Evolutionary conservation across 35 echinoderm and acorn worm species (phyloP).

Genomic region (Ophiothrix spiculata): DNA sequence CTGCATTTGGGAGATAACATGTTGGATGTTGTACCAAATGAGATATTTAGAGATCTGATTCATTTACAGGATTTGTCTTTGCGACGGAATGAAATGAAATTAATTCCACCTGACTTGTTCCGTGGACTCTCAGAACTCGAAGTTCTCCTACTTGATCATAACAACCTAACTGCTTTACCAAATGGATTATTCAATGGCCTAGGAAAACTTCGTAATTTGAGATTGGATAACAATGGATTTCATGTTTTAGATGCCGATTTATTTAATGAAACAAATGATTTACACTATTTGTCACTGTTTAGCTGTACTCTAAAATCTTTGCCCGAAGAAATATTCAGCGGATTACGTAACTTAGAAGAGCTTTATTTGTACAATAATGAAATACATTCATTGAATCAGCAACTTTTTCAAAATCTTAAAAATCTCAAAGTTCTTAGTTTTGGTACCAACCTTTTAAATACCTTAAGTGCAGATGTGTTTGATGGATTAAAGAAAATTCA

Average conservation of each 20-base stretch:
- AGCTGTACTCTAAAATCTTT: background rate
- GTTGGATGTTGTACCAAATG: background rate
- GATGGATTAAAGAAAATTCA: background rate
- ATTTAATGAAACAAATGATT: background rate
- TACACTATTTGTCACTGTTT: background rate
- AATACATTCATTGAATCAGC: background rate
- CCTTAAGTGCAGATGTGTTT: background rate
- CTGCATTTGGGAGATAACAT: background rate
- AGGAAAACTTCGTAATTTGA: background rate
- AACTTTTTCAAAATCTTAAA: too few species aligned
- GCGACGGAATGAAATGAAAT: background rate
- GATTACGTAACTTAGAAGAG: background rate
- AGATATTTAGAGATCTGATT: background rate
- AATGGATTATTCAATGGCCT: background rate
- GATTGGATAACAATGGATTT: background rate
- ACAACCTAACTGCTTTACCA: background rate
- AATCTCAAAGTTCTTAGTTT: too few species aligned
- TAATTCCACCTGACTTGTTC: background rate
- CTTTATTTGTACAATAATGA: background rate
- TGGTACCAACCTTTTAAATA: too few species aligned
- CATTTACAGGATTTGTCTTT: background rate
- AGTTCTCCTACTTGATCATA: background rate
- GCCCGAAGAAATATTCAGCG: background rate
- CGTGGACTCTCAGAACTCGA: background rate
- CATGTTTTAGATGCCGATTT: background rate